phyloP scores from a whole-genome alignment of 2,113 vertebrate genomes.

The Mugil cephalus region DNA sequence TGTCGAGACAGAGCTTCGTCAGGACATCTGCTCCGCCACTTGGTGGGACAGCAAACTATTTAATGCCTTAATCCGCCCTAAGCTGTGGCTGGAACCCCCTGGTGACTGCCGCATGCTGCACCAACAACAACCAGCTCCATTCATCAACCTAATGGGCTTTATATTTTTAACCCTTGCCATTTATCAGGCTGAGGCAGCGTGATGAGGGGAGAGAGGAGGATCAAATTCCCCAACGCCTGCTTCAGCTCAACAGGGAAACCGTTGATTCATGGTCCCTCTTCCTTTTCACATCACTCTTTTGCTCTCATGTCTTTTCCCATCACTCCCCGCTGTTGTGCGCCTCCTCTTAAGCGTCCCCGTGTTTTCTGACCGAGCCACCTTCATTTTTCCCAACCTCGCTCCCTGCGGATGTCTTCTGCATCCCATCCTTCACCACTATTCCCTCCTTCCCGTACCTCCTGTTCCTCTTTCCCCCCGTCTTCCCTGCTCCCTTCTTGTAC shows the following conservation, averaged over 20 bases:
- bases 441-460: slow-evolving; percentile 14
- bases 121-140: slow-evolving; percentile 79
- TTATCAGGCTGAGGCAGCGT: slow-evolving; percentile 78
- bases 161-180: slow-evolving; percentile 88
- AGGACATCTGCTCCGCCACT: slow-evolving; percentile 64
- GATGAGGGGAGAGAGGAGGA: slow-evolving; percentile 65
- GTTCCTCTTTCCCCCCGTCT: not conserved
- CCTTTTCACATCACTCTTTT: slow-evolving; percentile 71
- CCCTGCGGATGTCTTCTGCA: slow-evolving; percentile 47
- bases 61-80: slow-evolving; percentile 83
- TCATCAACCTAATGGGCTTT: slow-evolving; percentile 85
- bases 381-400: slow-evolving; percentile 48
- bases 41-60: slow-evolving; percentile 76
- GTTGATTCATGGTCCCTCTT: slow-evolving; percentile 79
- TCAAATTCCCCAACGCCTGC: slow-evolving; percentile 73
- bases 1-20: slow-evolving; percentile 46
- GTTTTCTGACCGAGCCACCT: slow-evolving; percentile 54
- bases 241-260: slow-evolving; percentile 69
- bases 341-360: slow-evolving; percentile 41
- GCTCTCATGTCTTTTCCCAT: slow-evolving; percentile 63
- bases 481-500: not conserved
- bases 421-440: slow-evolving; percentile 45
- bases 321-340: slow-evolving; percentile 64
- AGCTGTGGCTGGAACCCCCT: slow-evolving; percentile 72
- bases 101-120: slow-evolving; percentile 73